phyloP scores from a whole-genome alignment of 2,113 vertebrate species.

The Apistogramma diplotaenia region DNA sequence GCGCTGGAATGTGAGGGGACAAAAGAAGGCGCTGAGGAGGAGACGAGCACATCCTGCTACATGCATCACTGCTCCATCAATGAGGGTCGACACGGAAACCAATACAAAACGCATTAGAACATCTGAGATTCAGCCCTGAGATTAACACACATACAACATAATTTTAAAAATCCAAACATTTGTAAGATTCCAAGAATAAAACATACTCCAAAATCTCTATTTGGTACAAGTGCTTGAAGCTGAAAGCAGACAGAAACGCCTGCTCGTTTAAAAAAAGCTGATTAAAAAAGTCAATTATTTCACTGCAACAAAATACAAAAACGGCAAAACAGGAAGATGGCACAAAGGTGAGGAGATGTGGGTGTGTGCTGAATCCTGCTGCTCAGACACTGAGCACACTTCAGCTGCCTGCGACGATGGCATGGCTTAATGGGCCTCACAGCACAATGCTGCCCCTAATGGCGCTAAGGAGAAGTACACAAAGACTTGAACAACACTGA shows the following conservation, averaged over 20 bases:
- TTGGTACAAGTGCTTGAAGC: constrained; percentile 35
- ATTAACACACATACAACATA: constrained; percentile 52
- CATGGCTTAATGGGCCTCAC: background rate
- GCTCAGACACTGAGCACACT: constrained; percentile 3
- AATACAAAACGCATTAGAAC: constrained; percentile 24
- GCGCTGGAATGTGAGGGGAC: constrained; percentile 55
- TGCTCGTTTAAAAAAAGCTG: background rate
- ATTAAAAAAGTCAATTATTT: background rate
- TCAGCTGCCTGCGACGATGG: background rate
- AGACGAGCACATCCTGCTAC: constrained; percentile 31
- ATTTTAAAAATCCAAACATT: constrained; percentile 20
- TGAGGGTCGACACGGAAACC: background rate
- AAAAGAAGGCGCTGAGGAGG: constrained; percentile 1
- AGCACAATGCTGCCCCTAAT: constrained; percentile 32
- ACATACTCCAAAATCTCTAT: constrained; percentile 38
- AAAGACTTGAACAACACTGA: background rate
- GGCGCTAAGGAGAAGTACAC: constrained; percentile 11
- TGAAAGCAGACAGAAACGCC: background rate
- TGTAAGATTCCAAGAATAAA: constrained; percentile 7
- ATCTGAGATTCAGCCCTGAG: constrained; percentile 77
- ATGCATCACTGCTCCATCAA: constrained; percentile 21
- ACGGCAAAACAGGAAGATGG: constrained; percentile 35
- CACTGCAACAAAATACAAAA: constrained; percentile 5
- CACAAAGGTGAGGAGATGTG: constrained; percentile 25
- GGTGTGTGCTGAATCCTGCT: background rate